Conservation (phyloP, 2,113 vertebrate genomes). For the Hippopotamus amphibius region DNA sequence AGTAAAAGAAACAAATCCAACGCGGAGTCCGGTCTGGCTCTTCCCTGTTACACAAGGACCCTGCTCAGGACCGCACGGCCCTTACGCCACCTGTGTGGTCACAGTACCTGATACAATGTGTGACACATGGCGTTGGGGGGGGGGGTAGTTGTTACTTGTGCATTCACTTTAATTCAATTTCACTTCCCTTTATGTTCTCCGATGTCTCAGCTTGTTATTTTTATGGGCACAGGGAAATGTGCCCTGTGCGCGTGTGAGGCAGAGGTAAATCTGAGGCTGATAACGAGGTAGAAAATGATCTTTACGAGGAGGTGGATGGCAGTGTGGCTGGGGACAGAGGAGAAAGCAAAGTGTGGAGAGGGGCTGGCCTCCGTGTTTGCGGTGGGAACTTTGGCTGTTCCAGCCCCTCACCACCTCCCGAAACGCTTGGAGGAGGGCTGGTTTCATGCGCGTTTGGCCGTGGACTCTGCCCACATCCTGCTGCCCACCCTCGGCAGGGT, state of each 20-base stretch:
- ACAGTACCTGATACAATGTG: accelerated
- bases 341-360: background rate
- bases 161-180: background rate
- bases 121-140: background rate
- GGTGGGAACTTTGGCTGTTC: background rate
- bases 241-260: background rate
- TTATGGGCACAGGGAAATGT: background rate
- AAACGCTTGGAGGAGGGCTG: background rate
- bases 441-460: background rate
- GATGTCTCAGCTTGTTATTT: background rate
- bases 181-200: background rate
- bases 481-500: background rate
- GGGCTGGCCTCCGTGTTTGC: background rate
- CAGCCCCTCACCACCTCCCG: background rate
- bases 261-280: background rate
- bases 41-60: background rate
- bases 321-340: background rate
- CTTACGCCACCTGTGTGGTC: background rate
- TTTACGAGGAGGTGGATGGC: background rate
- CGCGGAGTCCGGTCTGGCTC: no score
- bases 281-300: background rate
- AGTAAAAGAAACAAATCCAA: no score
- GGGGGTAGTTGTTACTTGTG: background rate
- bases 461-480: no score
- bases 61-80: background rate